Evolutionary conservation across 2,888 invertebrate species (phyloP), one percentile per base, ranked within the genome.

Genomic region (Drosophila lacicola): DNA sequence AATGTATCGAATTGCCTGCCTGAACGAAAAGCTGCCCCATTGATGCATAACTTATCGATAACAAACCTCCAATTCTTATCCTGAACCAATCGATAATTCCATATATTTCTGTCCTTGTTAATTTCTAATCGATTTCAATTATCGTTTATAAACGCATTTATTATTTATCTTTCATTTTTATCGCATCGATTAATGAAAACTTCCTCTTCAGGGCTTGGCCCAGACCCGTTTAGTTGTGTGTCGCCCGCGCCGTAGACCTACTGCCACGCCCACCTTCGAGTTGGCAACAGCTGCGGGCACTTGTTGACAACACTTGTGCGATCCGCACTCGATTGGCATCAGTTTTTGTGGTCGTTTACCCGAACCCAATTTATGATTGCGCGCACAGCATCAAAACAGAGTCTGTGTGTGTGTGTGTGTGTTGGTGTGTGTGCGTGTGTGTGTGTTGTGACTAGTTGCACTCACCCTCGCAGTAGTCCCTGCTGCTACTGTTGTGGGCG

Each of bases 401-500:
- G n/a, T n/a, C 25, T 50, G 34, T 41, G 47, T 21, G 21, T 49
- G 50, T 45, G 41, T 41, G 39, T 29, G n/a, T 19, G 19, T 45
- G 34, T 25, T 44, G 17, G n/a, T 45, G 29, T 39, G 39, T 51
- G 53, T 46, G 64, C 49, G 19, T 51, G 44, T 44, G 14, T 41
- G 25, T 36, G 37, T 67, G 55, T 62, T 74, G 51, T 67, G 63
- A 55, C 74, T 70, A 70, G 67, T 63, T 45, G 56, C 51, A 60
- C 53, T 70, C 58, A 61, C 46, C 56, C 56, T 56, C 49, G 47
- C 54, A 49, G 64, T 66, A 50, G 70, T 64, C 50, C 66, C 58
- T 60, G 25, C 42, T 19, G 55, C 67, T 68, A 63, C 68, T 73
- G 58, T 72, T 65, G 83, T 86, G 82, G 84, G 84, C 84, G 86